A percentile compares a stretch with the other conserved stretches of the same genome.
phyloP scores from a whole-genome alignment of 2,888 invertebrate species.

The Acleris laterana region DNA sequence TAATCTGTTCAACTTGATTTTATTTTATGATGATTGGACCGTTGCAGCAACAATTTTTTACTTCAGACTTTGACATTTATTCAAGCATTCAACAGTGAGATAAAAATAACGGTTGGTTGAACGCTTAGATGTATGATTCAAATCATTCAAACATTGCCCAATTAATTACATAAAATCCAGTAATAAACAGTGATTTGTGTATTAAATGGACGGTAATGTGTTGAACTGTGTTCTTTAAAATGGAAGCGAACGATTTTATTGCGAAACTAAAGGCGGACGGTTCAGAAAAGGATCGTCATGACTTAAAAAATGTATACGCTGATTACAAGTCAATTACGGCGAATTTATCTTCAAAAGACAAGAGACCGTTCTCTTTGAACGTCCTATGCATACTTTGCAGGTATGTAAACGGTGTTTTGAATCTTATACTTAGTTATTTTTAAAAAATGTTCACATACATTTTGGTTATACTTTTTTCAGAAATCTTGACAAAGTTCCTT shows the following conservation, averaged over 20 bases:
- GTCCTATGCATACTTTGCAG: constrained; percentile 73
- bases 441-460: neutral
- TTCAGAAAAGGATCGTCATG: constrained; percentile 51
- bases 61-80: constrained; percentile 3
- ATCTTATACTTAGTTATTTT: neutral
- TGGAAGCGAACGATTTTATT: constrained; percentile 68
- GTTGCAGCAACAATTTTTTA: neutral
- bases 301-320: constrained; percentile 53
- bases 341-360: constrained; percentile 59
- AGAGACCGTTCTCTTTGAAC: constrained; percentile 63
- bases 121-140: neutral
- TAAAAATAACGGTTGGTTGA: constrained; percentile 4
- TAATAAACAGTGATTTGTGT: constrained; percentile 15
- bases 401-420: constrained; percentile 46
- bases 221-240: constrained; percentile 41
- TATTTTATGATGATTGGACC: no score
- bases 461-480: constrained; percentile 50
- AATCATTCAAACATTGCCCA: constrained; percentile 4
- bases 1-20: no score
- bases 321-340: constrained; percentile 56
- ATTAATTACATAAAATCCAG: neutral
- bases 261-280: constrained; percentile 65
- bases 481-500: constrained; percentile 67
- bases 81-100: neutral
- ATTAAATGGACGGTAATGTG: constrained; percentile 5